phyloP scores from a whole-genome alignment of 1,140 invertebrate species.

The Scaptomyza hsui region DNA sequence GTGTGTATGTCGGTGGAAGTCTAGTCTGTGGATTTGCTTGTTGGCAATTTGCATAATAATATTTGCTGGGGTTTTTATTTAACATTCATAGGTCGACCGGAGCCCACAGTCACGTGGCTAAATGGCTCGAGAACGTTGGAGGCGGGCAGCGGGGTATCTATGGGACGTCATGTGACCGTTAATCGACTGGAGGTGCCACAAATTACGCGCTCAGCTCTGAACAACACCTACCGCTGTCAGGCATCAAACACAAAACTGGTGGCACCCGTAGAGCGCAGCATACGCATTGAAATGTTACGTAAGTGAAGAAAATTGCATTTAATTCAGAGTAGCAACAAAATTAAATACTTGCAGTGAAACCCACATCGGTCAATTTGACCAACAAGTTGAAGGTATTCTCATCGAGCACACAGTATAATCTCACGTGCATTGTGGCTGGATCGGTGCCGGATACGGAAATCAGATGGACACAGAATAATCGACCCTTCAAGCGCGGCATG shows the following conservation, averaged over 20 bases:
- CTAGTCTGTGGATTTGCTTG: background rate
- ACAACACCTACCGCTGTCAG: conserved; percentile 93
- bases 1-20: background rate
- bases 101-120: conserved; percentile 91
- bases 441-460: conserved; percentile 92
- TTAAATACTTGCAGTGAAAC: conserved; percentile 87
- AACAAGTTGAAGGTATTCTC: conserved; percentile 90
- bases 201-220: conserved; percentile 90
- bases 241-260: conserved; percentile 94
- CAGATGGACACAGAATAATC: conserved; percentile 92
- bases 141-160: conserved; percentile 86
- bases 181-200: conserved; percentile 90
- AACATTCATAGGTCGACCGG: conserved; percentile 89
- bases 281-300: conserved; percentile 92
- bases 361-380: conserved; percentile 89
- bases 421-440: conserved; percentile 91
- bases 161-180: conserved; percentile 90
- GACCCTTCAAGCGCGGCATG: conserved; percentile 89
- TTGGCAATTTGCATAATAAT: conserved; percentile 27
- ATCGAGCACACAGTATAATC: conserved; percentile 90
- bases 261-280: conserved; percentile 90
- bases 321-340: background rate
- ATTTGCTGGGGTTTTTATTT: conserved; percentile 29
- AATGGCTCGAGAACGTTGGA: conserved; percentile 87
- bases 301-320: conserved; percentile 84